Percentiles rank a stretch among this genome's conserved stretches.
Evolutionary conservation across 37 sponge, comb jelly and placozoan species (phyloP).

Genomic region (Halisarca cf. caerulea): DNA sequence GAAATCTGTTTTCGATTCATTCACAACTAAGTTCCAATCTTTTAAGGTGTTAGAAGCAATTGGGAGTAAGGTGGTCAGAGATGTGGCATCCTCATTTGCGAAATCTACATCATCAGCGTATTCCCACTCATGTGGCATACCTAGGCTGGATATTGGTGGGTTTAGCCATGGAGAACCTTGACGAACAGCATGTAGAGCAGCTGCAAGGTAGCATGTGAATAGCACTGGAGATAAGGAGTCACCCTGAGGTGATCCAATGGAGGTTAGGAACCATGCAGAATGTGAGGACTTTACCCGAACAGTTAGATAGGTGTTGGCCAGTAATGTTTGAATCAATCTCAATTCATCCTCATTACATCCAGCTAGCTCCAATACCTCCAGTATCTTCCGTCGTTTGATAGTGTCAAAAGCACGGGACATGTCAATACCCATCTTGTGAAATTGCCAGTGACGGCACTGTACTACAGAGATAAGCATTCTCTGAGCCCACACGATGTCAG

Average conservation of each 20-base stretch:
- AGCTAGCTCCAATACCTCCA: constrained; percentile 11
- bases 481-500: constrained; percentile 32
- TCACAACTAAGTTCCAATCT: constrained; percentile 23
- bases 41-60: background rate
- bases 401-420: constrained; percentile 49
- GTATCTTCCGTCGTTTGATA: constrained; percentile 15
- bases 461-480: constrained; percentile 27
- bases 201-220: constrained; percentile 38
- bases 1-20: constrained; percentile 37
- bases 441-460: constrained; percentile 17
- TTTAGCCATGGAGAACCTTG: constrained; percentile 2
- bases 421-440: constrained; percentile 47
- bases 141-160: constrained; percentile 10
- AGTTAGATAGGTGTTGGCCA: background rate
- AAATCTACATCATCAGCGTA: constrained; percentile 47
- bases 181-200: constrained; percentile 14
- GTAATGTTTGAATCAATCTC: background rate
- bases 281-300: background rate
- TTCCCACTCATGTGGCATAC: constrained; percentile 34
- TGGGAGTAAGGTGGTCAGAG: background rate
- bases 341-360: constrained; percentile 35
- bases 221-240: constrained; percentile 26
- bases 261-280: constrained; percentile 1
- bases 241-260: constrained; percentile 34
- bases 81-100: background rate